Evolutionary conservation across 2,113 vertebrate species (phyloP).

Genomic region (Epinephelus fuscoguttatus): DNA sequence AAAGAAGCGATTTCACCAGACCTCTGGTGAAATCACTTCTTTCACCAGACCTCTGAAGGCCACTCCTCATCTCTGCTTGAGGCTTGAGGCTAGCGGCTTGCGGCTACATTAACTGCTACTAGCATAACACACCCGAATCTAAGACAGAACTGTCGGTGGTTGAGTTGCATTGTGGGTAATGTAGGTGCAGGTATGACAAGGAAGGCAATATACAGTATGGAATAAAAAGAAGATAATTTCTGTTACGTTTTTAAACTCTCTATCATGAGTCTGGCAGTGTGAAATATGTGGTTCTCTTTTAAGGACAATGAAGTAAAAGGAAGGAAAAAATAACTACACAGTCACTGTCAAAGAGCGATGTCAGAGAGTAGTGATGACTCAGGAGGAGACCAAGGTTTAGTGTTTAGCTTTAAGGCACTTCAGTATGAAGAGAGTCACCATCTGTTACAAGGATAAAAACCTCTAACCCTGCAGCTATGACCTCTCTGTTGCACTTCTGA

Average conservation of each 20-base stretch:
- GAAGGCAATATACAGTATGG: no score
- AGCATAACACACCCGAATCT: background rate
- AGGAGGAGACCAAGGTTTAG: background rate
- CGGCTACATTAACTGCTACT: no score
- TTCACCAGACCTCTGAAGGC: background rate
- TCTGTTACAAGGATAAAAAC: slow-evolving; percentile 19
- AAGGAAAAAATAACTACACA: background rate
- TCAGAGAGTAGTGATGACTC: background rate
- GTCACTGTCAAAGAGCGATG: background rate
- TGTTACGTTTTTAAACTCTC: no score
- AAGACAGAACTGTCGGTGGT: background rate
- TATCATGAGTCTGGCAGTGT: background rate
- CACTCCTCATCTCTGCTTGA: background rate
- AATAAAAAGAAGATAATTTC: no score
- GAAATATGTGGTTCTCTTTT: background rate
- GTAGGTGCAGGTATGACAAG: no score
- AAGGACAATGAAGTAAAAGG: background rate
- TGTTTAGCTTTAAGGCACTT: slow-evolving; percentile 4
- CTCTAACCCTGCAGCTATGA: slow-evolving; percentile 1
- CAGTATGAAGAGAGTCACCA: background rate
- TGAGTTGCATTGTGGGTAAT: background rate
- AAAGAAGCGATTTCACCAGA: background rate
- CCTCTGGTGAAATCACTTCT: no score
- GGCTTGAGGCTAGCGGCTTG: background rate
- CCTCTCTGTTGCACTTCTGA: background rate